Evolutionary conservation across 2,888 invertebrate genomes (phyloP), one percentile per base, ranked within the genome.

Genomic region (Protophormia terraenovae): DNA sequence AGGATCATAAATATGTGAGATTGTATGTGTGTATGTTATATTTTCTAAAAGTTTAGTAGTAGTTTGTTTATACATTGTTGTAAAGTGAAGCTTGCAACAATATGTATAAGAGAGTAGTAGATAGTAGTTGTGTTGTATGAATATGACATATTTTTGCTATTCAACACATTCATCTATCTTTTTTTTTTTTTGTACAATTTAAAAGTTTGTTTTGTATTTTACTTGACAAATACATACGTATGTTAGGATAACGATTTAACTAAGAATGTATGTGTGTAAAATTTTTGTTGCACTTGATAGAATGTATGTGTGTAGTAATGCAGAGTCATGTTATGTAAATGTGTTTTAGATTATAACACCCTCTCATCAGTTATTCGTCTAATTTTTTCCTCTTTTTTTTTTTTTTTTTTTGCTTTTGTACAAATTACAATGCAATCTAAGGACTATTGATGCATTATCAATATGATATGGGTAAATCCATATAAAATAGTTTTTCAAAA

Each of bases 81-180:
- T 78, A 62, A 62, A 71, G 6, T 62, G 8, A 38, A 60, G 47
- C 41, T 66, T 35, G n/a, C 27, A 64, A n/a, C 19, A 47, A 45
- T 55, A 16, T 19, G 50, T 47, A 60, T 77, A 47, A 64, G 35
- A 35, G 62, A 64, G 16, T 8, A n/a, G n/a, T n/a, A n/a, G n/a
- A n/a, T n/a, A n/a, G 71, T 24, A 53, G 22, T 35, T 16, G 45
- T 47, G 67, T 19, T 67, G 73, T 38, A 64, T 62, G 82, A 55
- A 55, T 71, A 72, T 72, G 82, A 55, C 82, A 58, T 77, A 81
- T 71, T 71, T 82, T 55, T 64, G 47, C 14, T 35, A 24, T 60
- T 67, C 58, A 35, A 47, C 47, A 72, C 16, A 67, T 55, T 79
- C 19, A 75, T 60, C 58, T 27, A 10, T 12, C 14, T 53, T n/a